Percentiles rank a stretch among this genome's conserved stretches.
Evolutionary conservation across 2,113 vertebrate genomes (phyloP).

Genomic region (Quiscalus mexicanus): DNA sequence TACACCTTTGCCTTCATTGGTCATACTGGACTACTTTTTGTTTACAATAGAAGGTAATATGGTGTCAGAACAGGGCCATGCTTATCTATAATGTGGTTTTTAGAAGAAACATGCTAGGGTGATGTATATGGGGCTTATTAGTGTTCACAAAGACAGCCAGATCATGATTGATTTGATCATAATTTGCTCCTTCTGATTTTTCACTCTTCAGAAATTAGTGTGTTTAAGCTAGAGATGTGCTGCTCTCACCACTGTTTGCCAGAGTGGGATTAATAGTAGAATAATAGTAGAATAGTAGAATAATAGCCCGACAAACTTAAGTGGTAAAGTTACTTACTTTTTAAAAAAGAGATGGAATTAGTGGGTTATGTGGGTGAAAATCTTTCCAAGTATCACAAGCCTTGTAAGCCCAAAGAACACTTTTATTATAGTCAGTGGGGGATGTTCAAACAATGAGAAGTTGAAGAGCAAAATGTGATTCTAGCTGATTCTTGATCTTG

Average conservation of each 20-base stretch:
- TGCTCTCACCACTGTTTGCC: background rate
- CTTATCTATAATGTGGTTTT: background rate
- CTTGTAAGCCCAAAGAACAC: background rate
- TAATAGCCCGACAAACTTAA: background rate
- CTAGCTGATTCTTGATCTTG: constrained; percentile 30
- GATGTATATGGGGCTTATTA: background rate
- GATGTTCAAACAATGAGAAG: constrained; percentile 12
- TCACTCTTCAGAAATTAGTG: background rate
- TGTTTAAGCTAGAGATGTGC: background rate
- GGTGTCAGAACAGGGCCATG: background rate
- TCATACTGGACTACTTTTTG: background rate
- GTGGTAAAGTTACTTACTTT: background rate
- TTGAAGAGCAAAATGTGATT: constrained; percentile 21
- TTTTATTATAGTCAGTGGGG: constrained; percentile 28
- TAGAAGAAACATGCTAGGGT: background rate
- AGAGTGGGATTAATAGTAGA: background rate
- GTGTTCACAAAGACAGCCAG: background rate
- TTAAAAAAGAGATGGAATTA: background rate
- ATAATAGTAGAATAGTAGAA: background rate
- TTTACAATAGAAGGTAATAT: background rate
- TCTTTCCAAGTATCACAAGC: constrained; percentile 15
- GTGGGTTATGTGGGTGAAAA: constrained; percentile 20
- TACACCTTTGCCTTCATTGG: background rate
- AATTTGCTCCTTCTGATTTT: background rate
- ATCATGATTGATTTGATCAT: background rate